A percentile compares a stretch with the other conserved stretches of the same genome.
These are phyloP conservation scores for Vireo griseus DNA, from an alignment of 2,797 vertebrate species.

Conservation along the genomic window DNA sequence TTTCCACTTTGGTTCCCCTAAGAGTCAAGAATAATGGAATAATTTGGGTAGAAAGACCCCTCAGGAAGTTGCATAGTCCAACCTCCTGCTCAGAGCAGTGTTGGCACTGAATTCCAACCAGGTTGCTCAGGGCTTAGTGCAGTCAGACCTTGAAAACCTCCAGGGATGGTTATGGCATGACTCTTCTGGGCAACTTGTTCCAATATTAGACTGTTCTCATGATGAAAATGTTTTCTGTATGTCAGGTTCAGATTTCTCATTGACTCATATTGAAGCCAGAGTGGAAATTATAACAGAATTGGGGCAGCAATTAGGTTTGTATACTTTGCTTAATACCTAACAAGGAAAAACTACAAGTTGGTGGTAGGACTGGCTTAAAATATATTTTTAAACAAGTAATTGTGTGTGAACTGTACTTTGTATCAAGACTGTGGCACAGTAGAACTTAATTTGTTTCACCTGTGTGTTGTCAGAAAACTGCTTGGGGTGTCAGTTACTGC, in stretches of 20 bases:
- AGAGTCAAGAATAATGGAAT: background rate
- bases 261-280: background rate
- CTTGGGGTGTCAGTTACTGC: background rate
- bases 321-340: background rate
- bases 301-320: background rate
- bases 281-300: background rate
- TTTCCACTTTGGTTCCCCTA: background rate
- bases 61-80: background rate
- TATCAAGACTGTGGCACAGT: background rate
- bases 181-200: background rate
- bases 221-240: background rate
- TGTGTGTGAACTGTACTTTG: background rate
- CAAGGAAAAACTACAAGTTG: background rate
- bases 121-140: background rate
- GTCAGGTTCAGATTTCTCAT: background rate
- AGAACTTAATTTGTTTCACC: background rate
- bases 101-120: background rate
- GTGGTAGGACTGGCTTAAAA: background rate
- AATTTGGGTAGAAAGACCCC: background rate
- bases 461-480: background rate
- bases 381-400: background rate
- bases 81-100: background rate
- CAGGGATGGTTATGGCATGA: background rate
- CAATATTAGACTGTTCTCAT: background rate
- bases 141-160: background rate